Evolutionary conservation across 2,113 vertebrate species (phyloP), one percentile per base, ranked within the genome.

Genomic region (Clarias magur): DNA sequence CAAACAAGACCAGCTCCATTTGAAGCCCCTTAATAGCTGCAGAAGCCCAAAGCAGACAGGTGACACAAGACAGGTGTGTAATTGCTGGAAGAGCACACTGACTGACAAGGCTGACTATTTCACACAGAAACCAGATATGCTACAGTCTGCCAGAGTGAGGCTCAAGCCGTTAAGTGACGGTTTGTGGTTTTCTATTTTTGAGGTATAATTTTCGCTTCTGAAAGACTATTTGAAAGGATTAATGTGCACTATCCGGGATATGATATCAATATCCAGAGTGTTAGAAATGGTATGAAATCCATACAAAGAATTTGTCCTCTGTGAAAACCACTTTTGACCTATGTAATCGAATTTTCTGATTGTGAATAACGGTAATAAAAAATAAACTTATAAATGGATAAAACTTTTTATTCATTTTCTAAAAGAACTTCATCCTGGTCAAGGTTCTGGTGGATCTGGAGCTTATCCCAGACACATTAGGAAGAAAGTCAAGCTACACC

Each of bases 61-160:
- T 94, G 95, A 95, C 95, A 95, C 92, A 94, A 95, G 95, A 95
- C 94, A 95, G 94, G 94, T 92, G 92, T 93, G 94, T 95, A 96
- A 96, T 95, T 95, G 95, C 94, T 92, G 90, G 89, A 92, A 93
- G 93, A 93, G 91, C 90, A 90, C 91, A 82, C 91, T 93, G 95
- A 94, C 93, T 90, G 88, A 90, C 87, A 89, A 94, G 94, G 94
- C 93, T 93, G 92, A 95, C 93, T 92, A 93, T 92, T 78, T 90
- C 91, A 92, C 93, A 93, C 92, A 94, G 93, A 94, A 93, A 94
- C 92, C 91, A 91, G 93, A 95, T 94, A 93, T 91, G 92, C 92
- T 90, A 89, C 88, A 90, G 80, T 63, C 86, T 57, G 78, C 68
- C 86, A 65, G n/a, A 67, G 59, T 12, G 30, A 27, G 89, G 86